Evolutionary conservation across 2,888 invertebrate species (phyloP), one percentile per base, ranked within the genome.

Genomic region (Microctonus aethiopoides): DNA sequence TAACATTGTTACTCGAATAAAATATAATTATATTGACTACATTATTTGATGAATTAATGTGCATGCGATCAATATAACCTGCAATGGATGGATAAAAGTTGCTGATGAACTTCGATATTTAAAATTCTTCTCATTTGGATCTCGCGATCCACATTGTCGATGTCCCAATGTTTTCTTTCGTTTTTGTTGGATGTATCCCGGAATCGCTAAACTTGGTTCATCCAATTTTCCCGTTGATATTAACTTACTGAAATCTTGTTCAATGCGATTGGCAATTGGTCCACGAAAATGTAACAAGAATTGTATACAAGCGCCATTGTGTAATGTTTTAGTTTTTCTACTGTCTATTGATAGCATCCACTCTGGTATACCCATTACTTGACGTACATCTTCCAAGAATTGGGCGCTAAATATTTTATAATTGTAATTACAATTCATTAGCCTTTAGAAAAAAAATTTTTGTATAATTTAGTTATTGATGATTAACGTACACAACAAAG

Each of bases 311-410:
- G 93, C 90, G 68, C 93, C 93, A 74, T 91, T 89, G 83, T 95
- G 94, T 64, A 97, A 88, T 32, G 89, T 87, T 81, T 92, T 92
- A 0, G 95, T 95, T 84, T 92, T 92, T 6, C 96, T 89, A 41
- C 92, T 91, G 88, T 96, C 96, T 67, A 95, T 92, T 20, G 93
- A 92, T 76, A 97, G 84, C 92, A 96, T 94, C 97, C 97, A 97
- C 83, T 93, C 93, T 0, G 96, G 96, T 67, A 94, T 92, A 32
- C 95, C 95, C 92, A 97, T 90, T 32, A 95, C 92, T 65, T 90
- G 88, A 39, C 95, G 90, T 9, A 96, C 88, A 76, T 95, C 95
- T 70, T 92, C 92, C 76, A 97, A 90, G 87, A 97, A 97, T 86
- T 93, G 93, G 0, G 94, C 92, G 1, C 95, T 96, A 81, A 65